Evolutionary conservation across 37 sponge, comb jelly and placozoan genomes (phyloP).

Genomic region (Bolinopsis microptera): DNA sequence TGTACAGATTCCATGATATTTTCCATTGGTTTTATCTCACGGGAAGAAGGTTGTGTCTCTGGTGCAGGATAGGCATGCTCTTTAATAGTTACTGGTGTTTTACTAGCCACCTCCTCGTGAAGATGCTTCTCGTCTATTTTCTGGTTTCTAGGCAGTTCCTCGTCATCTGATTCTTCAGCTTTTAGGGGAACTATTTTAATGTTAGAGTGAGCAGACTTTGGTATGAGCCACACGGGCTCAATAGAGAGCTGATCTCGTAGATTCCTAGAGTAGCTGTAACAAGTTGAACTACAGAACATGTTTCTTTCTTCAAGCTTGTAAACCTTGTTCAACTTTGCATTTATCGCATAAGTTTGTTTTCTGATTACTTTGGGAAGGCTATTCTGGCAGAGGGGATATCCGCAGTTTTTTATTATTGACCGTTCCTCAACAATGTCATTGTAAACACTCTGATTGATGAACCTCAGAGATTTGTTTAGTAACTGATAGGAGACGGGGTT

Average conservation of each 20-base stretch:
- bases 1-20: not conserved
- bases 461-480: slow-evolving; percentile 18
- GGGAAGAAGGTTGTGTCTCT: not conserved
- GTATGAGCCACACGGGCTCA: slow-evolving; percentile 22
- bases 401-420: slow-evolving; percentile 29
- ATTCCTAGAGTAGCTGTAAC: not conserved
- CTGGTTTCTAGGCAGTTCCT: slow-evolving; percentile 31
- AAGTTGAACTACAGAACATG: not conserved
- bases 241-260: not conserved
- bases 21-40: not conserved
- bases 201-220: slow-evolving; percentile 4
- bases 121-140: slow-evolving; percentile 53
- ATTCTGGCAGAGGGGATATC: slow-evolving; percentile 4
- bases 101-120: too few species aligned
- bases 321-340: slow-evolving; percentile 24
- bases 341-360: slow-evolving; percentile 45
- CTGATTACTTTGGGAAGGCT: not conserved
- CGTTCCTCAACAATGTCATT: slow-evolving; percentile 60
- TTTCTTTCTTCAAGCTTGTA: slow-evolving; percentile 47
- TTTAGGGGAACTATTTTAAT: not conserved
- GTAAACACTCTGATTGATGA: slow-evolving; percentile 49
- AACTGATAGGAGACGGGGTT: slow-evolving; percentile 23
- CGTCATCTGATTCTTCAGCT: not conserved
- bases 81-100: not conserved
- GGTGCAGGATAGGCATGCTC: not conserved